Percentiles rank a stretch among this genome's conserved stretches.
phyloP scores from a whole-genome alignment of 2,113 vertebrate genomes.

The Mus spicilegus region DNA sequence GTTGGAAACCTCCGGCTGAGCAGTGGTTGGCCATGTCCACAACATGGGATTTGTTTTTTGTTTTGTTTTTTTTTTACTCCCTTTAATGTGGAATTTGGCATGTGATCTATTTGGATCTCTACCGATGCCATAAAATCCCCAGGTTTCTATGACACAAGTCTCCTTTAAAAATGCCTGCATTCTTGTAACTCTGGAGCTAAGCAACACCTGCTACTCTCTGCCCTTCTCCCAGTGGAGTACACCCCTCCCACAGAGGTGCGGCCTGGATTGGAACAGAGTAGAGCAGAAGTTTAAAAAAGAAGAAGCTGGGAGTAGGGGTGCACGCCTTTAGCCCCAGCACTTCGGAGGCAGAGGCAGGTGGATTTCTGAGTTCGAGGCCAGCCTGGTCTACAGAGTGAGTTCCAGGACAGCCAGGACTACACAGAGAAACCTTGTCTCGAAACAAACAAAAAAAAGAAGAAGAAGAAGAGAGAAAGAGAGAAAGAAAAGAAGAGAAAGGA shows the following conservation, averaged over 20 bases:
- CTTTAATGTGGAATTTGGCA: conserved; percentile 69
- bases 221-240: neutral
- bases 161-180: neutral
- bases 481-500: no score
- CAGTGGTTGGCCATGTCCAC: neutral
- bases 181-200: neutral
- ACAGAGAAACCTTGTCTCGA: no score
- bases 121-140: conserved; percentile 25
- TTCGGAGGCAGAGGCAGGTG: no score
- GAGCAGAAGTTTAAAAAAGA: neutral
- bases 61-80: neutral
- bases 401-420: no score
- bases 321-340: no score
- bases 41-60: neutral
- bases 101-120: neutral
- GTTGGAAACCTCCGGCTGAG: conserved; percentile 38
- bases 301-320: neutral
- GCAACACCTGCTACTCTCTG: neutral
- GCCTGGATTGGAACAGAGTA: conserved; percentile 5
- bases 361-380: no score
- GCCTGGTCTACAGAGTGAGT: no score
- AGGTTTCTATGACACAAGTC: neutral
- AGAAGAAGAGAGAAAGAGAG: no score
- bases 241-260: neutral
- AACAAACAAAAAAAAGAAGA: no score